These are phyloP conservation scores for Hapalemur alaotrensis DNA, from an alignment of 2,797 vertebrate species.

Conservation along the genomic window DNA sequence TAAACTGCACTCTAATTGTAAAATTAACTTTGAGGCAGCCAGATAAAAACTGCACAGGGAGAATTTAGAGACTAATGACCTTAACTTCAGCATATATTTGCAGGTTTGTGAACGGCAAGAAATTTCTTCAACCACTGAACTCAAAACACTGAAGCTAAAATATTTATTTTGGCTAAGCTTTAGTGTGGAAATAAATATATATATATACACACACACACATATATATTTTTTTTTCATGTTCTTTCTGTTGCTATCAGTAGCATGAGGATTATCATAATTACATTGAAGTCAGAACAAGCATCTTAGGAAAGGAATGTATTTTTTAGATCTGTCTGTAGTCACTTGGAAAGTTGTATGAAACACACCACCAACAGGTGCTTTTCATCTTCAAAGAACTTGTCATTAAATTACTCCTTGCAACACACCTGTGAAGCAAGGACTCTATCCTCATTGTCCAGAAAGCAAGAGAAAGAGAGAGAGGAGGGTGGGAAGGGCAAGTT, in stretches of 20 bases:
- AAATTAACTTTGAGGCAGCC: conserved; percentile 48
- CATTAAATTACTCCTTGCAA: conserved; percentile 68
- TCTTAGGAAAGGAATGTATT: conserved; percentile 38
- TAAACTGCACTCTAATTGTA: conserved; percentile 15
- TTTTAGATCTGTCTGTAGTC: conserved; percentile 43
- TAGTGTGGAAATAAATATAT: conserved; percentile 36
- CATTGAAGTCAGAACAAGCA: conserved; percentile 10
- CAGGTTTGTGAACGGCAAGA: conserved; percentile 49
- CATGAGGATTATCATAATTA: conserved; percentile 59
- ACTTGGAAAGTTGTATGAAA: conserved; percentile 12
- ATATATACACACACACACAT: too few relatives aligned
- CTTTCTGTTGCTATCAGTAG: conserved; percentile 49
- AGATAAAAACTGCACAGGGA: not conserved
- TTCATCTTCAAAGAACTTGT: conserved; percentile 73
- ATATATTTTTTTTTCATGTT: conserved; percentile 14
- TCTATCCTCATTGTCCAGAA: conserved; percentile 25
- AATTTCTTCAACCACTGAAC: conserved; percentile 12
- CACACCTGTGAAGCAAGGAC: conserved; percentile 66
- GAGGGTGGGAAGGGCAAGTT: not conserved
- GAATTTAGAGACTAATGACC: conserved; percentile 18
- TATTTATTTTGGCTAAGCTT: conserved; percentile 72
- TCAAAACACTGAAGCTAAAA: conserved; percentile 28
- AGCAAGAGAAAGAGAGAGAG: not conserved
- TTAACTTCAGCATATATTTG: not conserved
- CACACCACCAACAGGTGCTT: conserved; percentile 59